Evolutionary conservation across 2,888 invertebrate genomes (phyloP), one percentile per base, ranked within the genome.

Genomic region (Melieria omissa): DNA sequence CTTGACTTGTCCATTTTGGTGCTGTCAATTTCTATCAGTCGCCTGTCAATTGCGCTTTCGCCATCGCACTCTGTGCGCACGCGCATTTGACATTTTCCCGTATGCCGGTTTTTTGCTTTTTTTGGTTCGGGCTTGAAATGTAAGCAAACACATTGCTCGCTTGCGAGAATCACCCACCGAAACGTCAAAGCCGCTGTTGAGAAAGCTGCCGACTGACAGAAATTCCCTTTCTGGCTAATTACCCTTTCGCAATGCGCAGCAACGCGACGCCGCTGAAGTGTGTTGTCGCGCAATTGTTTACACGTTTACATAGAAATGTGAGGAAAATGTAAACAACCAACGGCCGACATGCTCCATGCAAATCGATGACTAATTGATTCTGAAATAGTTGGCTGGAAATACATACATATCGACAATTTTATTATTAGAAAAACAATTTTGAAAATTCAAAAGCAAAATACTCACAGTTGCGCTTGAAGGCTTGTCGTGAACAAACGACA

Each of bases 1-100:
- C n/a, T 42, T 44, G 52, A 4, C 14, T 16, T 16, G 49, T 65
- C 74, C 81, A 80, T 77, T 82, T 58, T 83, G 75, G 77, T 78
- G 77, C 80, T 78, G 82, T 82, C 83, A 82, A 80, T 82, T 80
- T 78, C 81, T 82, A 83, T 79, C 83, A 82, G 79, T 79, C 81
- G 79, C 79, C 80, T 82, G 80, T 83, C 82, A 80, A 80, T 65
- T 7, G 16, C 55, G 54, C 54, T 55, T 42, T 47, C 41, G 29
- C 60, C 10, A 1, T 14, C 46, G 14, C 10, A 14, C 14, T 14
- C 54, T 16, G 14, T 14, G 7, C 55, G 8, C 52, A 52, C 12
- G 52, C 14, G 14, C 52, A 49, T 29, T 29, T 29, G 29, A 29
- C 29, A 29, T 29, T 29, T 29, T 29, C 29, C 29, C 29, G 29